Conservation (phyloP, 2,888 invertebrate genomes). For the Caenorhabditis angaria region DNA sequence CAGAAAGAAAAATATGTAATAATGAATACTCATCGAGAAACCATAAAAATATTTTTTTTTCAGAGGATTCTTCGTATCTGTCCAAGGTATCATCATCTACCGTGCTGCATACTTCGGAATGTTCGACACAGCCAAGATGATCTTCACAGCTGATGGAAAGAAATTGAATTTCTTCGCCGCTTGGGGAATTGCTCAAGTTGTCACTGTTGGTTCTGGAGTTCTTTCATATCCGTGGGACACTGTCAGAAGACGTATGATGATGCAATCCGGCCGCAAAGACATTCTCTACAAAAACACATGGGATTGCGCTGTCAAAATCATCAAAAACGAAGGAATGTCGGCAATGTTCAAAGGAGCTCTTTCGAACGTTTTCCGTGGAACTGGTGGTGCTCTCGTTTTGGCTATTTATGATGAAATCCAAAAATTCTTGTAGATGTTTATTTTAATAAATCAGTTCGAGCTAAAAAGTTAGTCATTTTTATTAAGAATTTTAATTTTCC, state of each 20-base stretch:
- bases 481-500: no score
- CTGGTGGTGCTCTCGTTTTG: slow-evolving; percentile 91
- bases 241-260: slow-evolving; percentile 96
- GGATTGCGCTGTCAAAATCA: slow-evolving; percentile 90
- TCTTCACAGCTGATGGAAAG: slow-evolving; percentile 84
- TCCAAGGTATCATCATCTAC: slow-evolving; percentile 89
- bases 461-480: no score
- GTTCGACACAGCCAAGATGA: slow-evolving; percentile 93
- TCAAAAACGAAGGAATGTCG: slow-evolving; percentile 82
- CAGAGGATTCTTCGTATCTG: slow-evolving; percentile 89
- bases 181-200: slow-evolving; percentile 82
- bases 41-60: no score
- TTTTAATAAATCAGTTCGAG: no score
- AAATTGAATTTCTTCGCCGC: slow-evolving; percentile 89
- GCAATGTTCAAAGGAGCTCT: slow-evolving; percentile 85
- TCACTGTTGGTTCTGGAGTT: slow-evolving; percentile 88
- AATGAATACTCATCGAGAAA: no score
- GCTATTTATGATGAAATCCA: slow-evolving; percentile 85
- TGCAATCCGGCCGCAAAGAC: slow-evolving; percentile 92
- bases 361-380: slow-evolving; percentile 77
- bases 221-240: slow-evolving; percentile 97
- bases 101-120: slow-evolving; percentile 94
- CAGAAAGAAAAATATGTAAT: no score
- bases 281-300: slow-evolving; percentile 89
- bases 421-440: slow-evolving; percentile 54